Base-by-base conservation (phyloP, 2,797 vertebrate species). In the Megalops cyprinoides region DNA sequence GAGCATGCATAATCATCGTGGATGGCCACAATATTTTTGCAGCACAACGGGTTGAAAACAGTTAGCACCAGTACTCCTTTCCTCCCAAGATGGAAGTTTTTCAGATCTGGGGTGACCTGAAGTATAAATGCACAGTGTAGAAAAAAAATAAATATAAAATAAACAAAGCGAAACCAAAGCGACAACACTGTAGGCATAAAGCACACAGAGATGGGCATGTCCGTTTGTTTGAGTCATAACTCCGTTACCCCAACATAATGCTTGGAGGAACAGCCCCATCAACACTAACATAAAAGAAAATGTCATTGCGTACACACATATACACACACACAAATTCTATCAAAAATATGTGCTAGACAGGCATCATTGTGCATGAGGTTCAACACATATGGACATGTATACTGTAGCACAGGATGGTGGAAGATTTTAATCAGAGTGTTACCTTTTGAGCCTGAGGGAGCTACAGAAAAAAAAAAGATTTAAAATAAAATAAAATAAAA, bases 381-480 rank as follows among this genome's bases (percentile, higher is more conserved):
- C 25, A 74, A 69, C 39, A 74, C 44, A 15, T 31, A 82, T 82
- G 81, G 56, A 79, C 15, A 75, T 39, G 74, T 39, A 71, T 4
- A 39, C n/a, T n/a, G n/a, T n/a, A n/a, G n/a, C 80, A 79, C 67
- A 76, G 34, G 81, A 62, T 73, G 58, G 87, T 81, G 85, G 87
- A 67, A 75, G 74, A 85, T 88, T 91, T 81, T 81, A 92, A 90
- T 82, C 84, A 91, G 91, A 93, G 84, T 86, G 94, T 99, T 99
- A 99, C 98, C 97, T 99, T 96, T 94, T 99, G 97, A 89, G 98
- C 97, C 97, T 99, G 98, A 92, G 97, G 98, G 91, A 99, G 98
- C 98, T 99, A 95, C 84, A 88, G 84, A 87, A 93, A 93, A 85
- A 87, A 92, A 89, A n/a, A n/a, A n/a, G n/a, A n/a, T n/a, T n/a